Conservation (phyloP, 2,113 vertebrate genomes). For the Tragelaphus buxtoni region DNA sequence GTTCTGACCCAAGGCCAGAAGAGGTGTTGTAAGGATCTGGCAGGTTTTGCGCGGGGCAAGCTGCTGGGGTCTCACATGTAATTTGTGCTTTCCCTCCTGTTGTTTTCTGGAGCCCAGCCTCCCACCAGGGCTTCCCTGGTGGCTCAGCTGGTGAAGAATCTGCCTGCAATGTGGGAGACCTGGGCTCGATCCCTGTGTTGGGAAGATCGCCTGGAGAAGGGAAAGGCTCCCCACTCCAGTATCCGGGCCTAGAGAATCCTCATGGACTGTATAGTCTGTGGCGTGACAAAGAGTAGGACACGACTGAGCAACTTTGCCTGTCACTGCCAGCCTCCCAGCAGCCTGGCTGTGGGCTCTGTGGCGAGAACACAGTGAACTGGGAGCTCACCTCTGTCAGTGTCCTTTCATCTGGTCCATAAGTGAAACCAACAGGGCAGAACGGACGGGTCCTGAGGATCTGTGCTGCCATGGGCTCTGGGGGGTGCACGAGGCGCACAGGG, state of each 20-base stretch:
- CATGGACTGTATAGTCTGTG: not conserved
- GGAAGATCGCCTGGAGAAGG: not conserved
- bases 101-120: not conserved
- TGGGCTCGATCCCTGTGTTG: not conserved
- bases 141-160: not conserved
- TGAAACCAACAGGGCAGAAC: not conserved
- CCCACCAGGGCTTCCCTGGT: not conserved
- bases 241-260: not conserved
- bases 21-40: not conserved
- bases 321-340: not conserved
- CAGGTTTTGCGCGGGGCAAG: accelerated
- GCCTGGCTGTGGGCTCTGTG: not conserved
- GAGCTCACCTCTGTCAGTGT: not conserved
- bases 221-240: not conserved
- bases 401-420: not conserved
- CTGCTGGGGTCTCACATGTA: not conserved
- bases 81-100: not conserved
- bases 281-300: not conserved
- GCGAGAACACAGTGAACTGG: not conserved
- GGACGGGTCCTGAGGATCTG: not conserved
- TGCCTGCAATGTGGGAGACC: accelerated
- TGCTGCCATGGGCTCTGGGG: too few species aligned
- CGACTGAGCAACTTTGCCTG: accelerated
- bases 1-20: not conserved
- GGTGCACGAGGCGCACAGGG: too few species aligned